Conservation (phyloP, 1,140 invertebrate species). For the Mercenaria mercenaria region DNA sequence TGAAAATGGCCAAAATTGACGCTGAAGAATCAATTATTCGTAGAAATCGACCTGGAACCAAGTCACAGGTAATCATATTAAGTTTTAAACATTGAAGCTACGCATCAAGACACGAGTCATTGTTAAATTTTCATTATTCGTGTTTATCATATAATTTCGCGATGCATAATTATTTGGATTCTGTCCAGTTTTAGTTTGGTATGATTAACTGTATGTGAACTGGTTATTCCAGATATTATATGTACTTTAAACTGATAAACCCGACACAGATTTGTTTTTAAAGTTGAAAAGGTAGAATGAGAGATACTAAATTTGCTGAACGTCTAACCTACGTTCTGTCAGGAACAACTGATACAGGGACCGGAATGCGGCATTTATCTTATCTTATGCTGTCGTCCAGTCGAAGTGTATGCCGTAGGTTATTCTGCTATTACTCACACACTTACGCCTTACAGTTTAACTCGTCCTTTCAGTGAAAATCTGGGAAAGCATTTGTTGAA, state of each 20-base stretch:
- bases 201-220: neutral
- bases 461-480: too few relatives aligned
- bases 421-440: too few relatives aligned
- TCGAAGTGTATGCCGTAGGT: too few relatives aligned
- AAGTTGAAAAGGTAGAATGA: neutral
- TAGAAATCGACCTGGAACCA: conserved; percentile 82
- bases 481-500: too few relatives aligned
- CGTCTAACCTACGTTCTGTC: too few relatives aligned
- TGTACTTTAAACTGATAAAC: neutral
- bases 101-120: neutral
- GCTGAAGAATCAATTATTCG: conserved; percentile 76
- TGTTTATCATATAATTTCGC: conserved; percentile 16
- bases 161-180: neutral
- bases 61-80: conserved; percentile 58
- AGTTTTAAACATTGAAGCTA: neutral
- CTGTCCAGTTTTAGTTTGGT: neutral
- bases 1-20: conserved; percentile 82
- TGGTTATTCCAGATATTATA: neutral
- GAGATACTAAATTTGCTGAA: too few relatives aligned
- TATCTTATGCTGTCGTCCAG: too few relatives aligned
- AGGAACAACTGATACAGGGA: too few relatives aligned
- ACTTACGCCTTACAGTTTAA: too few relatives aligned
- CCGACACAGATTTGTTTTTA: neutral
- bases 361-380: too few relatives aligned
- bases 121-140: conserved; percentile 3